Conservation (phyloP, 1,140 invertebrate genomes). For the Drosophila nikananu region DNA sequence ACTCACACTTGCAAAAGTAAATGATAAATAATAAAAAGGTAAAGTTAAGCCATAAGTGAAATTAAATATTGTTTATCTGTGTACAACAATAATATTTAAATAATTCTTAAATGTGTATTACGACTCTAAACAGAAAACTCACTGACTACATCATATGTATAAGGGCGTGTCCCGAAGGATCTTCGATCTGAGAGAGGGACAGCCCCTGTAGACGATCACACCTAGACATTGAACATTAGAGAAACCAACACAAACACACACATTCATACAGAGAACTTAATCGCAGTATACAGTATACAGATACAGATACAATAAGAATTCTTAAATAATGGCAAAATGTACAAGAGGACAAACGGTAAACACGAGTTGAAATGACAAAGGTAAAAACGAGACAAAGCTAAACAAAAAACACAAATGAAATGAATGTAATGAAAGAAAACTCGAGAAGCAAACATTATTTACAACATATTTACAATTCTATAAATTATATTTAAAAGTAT, state of each 20-base stretch:
- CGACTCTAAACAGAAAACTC: slow-evolving; percentile 59
- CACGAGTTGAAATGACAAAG: slow-evolving; percentile 51
- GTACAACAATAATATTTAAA: slow-evolving; percentile 81
- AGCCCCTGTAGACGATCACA: slow-evolving; percentile 24
- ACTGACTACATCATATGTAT: slow-evolving; percentile 22
- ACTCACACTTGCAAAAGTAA: slow-evolving; percentile 34
- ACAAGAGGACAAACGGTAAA: slow-evolving; percentile 52
- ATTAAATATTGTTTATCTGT: slow-evolving; percentile 80
- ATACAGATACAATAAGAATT: slow-evolving; percentile 33
- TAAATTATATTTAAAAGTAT: slow-evolving; percentile 67
- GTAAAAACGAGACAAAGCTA: slow-evolving; percentile 5
- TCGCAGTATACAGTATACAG: slow-evolving; percentile 43
- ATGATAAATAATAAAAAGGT: slow-evolving; percentile 22
- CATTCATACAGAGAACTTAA: slow-evolving; percentile 49
- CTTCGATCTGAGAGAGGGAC: slow-evolving; percentile 15
- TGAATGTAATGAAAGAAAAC: slow-evolving; percentile 36
- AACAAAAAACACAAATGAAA: slow-evolving; percentile 37
- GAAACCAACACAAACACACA: slow-evolving; percentile 15
- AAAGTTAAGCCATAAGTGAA: slow-evolving; percentile 61
- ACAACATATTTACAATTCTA: slow-evolving; percentile 68
- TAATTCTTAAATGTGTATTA: slow-evolving; percentile 80
- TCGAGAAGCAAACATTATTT: slow-evolving; percentile 63
- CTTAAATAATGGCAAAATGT: slow-evolving; percentile 63
- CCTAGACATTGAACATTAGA: slow-evolving; percentile 32
- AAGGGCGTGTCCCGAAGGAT: slow-evolving; percentile 11